Conservation (phyloP, 2,113 vertebrate species). For the Oreochromis aureus region DNA sequence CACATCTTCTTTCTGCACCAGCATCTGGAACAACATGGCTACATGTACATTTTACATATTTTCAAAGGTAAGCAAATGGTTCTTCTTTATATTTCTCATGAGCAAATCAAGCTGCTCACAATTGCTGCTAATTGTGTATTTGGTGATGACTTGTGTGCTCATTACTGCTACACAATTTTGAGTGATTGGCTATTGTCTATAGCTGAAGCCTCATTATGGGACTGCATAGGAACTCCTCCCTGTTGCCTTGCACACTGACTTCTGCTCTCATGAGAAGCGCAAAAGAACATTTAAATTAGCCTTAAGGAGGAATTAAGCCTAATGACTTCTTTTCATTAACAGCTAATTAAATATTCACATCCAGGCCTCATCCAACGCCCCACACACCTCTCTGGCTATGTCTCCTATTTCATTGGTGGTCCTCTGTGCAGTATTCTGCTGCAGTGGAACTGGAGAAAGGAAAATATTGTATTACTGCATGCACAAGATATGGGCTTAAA, state of each 20-base stretch:
- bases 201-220: conserved; percentile 15
- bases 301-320: conserved; percentile 37
- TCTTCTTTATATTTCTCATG: not conserved
- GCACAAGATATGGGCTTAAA: conserved; percentile 28
- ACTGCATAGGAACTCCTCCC: not conserved
- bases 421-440: not conserved
- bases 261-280: not conserved
- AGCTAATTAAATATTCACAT: conserved; percentile 56
- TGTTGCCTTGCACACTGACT: not conserved
- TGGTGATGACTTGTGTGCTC: not conserved
- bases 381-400: not conserved
- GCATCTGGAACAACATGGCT: not conserved
- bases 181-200: conserved; percentile 29
- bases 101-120: not conserved
- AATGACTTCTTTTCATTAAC: conserved; percentile 56
- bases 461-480: conserved; percentile 21
- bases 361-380: not conserved
- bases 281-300: conserved; percentile 39
- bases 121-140: conserved; percentile 3
- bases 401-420: conserved; percentile 10
- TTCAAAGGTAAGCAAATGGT: not conserved
- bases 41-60: not conserved
- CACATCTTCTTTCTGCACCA: not conserved
- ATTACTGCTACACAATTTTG: not conserved
- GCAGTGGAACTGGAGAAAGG: not conserved